Evolutionary conservation across 2,113 vertebrate genomes (phyloP), one percentile per base, ranked within the genome.

Genomic region (Chlorodrepanis virens): DNA sequence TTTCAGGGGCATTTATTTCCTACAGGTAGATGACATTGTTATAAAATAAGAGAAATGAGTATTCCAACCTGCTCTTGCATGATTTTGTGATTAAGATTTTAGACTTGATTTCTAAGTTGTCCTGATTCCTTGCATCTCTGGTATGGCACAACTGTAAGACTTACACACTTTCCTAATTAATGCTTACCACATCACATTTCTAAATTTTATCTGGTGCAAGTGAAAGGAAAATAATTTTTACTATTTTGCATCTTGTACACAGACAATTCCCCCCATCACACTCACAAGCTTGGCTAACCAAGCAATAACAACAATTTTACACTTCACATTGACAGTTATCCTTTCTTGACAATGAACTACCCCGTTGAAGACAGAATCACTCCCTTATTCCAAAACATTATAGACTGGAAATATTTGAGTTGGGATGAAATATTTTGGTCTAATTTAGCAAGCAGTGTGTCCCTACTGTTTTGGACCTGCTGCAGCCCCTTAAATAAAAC

Each of bases 341-440:
- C 33, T 59, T 53, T 57, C 59, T 13, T 63, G 69, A 49, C 45
- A 93, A 68, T 15, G 8, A 84, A 74, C 57, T 53, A 39, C 35
- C 47, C 10, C 45, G 21, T 2, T 57, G 42, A 80, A 86, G 45
- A 67, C n/a, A 65, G 28, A 85, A 88, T 39, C 56, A 65, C 6
- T 65, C 40, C 12, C 61, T 72, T 42, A 88, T 80, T 83, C 59
- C 33, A 94, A 59, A 96, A 90, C 64, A 96, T 76, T 85, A 90
- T 8, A 76, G 96, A 96, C 93, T 96, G 95, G 96, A 98, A 97
- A 97, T 97, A 96, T 95, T 92, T 92, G 87, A 95, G 74, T 76
- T 65, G 40, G 78, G 78, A 84, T 93, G 16, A 90, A 94, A 80
- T 77, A 63, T 44, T 93, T 94, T 37, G 57, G 19, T 28, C 18